Evolutionary conservation across 23 tunicate genomes (phyloP), one percentile per base, ranked within the genome.

Genomic region (Ascidia mentula): DNA sequence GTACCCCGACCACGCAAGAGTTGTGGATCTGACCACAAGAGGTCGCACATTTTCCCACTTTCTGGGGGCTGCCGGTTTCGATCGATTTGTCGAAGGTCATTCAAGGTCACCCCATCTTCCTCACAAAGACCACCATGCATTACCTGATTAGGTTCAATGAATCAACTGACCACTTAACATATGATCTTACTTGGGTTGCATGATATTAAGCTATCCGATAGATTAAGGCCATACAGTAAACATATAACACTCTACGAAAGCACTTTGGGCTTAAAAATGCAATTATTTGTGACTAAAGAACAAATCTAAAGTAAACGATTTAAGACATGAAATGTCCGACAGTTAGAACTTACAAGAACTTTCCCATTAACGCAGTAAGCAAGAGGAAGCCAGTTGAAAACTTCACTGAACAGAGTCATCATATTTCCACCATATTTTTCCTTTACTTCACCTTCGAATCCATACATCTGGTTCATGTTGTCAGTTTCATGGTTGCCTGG

Each of bases 1-100:
- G 85, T 33, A n/a, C 97, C 97, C 38, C 84, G 81, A 15, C 99
- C 99, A 22, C 13, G 74, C 1, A 53, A 20, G 22, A 53, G 28
- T 42, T 96, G 99, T 20, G 99, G 99, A 84, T 96, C 99, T 35
- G 97, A 88, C 99, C 99, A 96, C 79, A 96, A 77, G 59, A 96
- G 82, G 79, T 96, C 99, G 72, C 97, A 91, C 97, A 96, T 87
- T 34, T 72, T 75, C 8, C 99, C 99, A 31, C 78, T 69, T 9
- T 95, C 99, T 0, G 96, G 96, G 2, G 99, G 99, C 42, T 95
- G 96, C 18, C 92, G 81, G 74, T 87, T 80, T 40, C 99, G 65
- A 20, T 95, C 92, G 75, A 95, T 86, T 59, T 83, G 75, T 22
- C 99, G 86, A 80, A 95, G 86, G 69, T 95, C 99, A 37, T 95